Evolutionary conservation across 2,113 vertebrate species (phyloP).

Genomic region (Pituophis catenifer): DNA sequence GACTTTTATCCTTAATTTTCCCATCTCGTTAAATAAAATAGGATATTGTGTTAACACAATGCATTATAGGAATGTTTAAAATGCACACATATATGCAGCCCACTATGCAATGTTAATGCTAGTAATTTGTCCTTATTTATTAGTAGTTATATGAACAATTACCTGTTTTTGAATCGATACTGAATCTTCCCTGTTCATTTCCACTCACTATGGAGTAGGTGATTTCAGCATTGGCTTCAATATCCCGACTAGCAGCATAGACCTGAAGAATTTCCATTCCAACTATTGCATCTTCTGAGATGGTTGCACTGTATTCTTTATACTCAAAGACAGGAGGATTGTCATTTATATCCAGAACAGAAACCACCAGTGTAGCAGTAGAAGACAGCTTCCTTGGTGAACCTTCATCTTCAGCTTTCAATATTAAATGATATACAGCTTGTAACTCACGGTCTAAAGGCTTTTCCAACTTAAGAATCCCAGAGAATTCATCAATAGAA

Average conservation of each 20-base stretch:
- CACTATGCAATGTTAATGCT: neutral
- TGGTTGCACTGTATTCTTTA: slow-evolving; percentile 83
- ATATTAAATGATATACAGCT: slow-evolving; percentile 78
- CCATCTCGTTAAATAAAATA: neutral
- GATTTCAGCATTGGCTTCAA: slow-evolving; percentile 87
- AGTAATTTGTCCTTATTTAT: neutral
- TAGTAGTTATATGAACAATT: slow-evolving; percentile 20
- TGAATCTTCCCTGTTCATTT: slow-evolving; percentile 92
- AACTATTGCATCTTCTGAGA: slow-evolving; percentile 80
- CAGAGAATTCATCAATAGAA: slow-evolving; percentile 86
- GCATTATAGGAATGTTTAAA: neutral
- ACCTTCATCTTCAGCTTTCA: slow-evolving; percentile 86
- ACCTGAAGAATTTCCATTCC: slow-evolving; percentile 89
- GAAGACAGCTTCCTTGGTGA: slow-evolving; percentile 79
- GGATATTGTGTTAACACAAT: neutral
- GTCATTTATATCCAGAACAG: slow-evolving; percentile 95
- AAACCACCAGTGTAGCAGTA: slow-evolving; percentile 77
- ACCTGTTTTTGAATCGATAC: slow-evolving; percentile 88
- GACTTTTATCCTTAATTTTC: no score
- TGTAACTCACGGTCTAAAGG: slow-evolving; percentile 87
- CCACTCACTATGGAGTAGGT: slow-evolving; percentile 89
- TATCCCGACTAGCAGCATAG: slow-evolving; percentile 88
- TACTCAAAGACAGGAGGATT: slow-evolving; percentile 95
- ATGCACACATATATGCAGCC: neutral
- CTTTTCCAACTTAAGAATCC: slow-evolving; percentile 83